These are phyloP conservation scores for Camponotus floridanus DNA, from an alignment of 1,140 invertebrate species.

Conservation along the genomic window DNA sequence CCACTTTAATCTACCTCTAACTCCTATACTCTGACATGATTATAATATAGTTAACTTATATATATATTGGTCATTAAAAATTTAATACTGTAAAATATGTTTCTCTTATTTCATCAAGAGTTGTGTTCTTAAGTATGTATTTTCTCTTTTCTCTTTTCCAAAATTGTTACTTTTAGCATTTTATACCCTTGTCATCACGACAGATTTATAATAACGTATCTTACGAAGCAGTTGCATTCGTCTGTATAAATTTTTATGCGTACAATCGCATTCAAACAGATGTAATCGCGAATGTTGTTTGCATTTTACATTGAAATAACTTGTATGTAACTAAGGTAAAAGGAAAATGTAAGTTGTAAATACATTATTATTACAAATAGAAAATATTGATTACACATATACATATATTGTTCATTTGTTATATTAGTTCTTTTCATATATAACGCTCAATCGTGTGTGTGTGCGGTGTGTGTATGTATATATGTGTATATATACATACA, in stretches of 20 bases:
- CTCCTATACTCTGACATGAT: slow-evolving; percentile 36
- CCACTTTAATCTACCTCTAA: slow-evolving; percentile 80
- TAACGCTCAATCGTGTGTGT: too few species aligned
- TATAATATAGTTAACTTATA: slow-evolving; percentile 41
- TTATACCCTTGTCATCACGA: slow-evolving; percentile 37
- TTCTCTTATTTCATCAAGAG: slow-evolving; percentile 48
- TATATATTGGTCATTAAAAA: slow-evolving; percentile 57
- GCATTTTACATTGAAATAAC: slow-evolving; percentile 64
- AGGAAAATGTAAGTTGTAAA: slow-evolving; percentile 58
- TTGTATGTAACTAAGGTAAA: slow-evolving; percentile 62
- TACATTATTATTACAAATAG: slow-evolving; percentile 54
- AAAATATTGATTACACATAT: slow-evolving; percentile 53
- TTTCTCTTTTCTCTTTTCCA: slow-evolving; percentile 41
- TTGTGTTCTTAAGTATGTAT: slow-evolving; percentile 65
- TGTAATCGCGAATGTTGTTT: slow-evolving; percentile 68
- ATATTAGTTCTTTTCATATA: not conserved
- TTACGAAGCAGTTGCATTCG: not conserved
- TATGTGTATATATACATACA: not conserved
- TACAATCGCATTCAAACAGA: slow-evolving; percentile 40
- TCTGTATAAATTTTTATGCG: slow-evolving; percentile 50
- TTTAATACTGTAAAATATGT: slow-evolving; percentile 74
- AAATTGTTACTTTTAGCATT: slow-evolving; percentile 41
- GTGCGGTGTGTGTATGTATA: not conserved
- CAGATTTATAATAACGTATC: slow-evolving; percentile 29
- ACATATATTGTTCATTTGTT: slow-evolving; percentile 30